Evolutionary conservation across 2,888 invertebrate species (phyloP).

Genomic region (Eristalinus sepulchralis): DNA sequence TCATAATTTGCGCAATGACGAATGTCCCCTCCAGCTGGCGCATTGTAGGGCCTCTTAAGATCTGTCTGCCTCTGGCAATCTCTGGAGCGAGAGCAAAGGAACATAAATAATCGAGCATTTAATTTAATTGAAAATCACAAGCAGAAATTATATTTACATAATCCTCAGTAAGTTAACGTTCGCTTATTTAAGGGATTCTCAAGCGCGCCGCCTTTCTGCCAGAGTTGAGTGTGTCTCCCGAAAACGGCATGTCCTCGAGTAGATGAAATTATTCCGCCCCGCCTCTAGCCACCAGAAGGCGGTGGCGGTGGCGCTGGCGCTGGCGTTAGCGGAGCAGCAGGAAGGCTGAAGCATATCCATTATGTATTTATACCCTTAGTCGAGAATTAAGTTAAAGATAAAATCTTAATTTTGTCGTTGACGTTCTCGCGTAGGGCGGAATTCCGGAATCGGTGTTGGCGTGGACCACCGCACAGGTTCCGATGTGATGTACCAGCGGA

Average conservation of each 20-base stretch:
- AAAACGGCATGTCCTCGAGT: conserved; percentile 18
- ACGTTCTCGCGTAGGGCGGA: conserved; percentile 36
- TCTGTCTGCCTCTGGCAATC: conserved; percentile 1
- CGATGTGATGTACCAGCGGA: not conserved
- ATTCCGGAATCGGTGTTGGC: conserved; percentile 22
- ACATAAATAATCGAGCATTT: conserved; percentile 72
- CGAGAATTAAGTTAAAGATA: conserved; percentile 64
- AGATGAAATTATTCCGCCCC: conserved; percentile 43
- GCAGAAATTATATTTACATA: conserved; percentile 71
- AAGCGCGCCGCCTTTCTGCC: conserved; percentile 3
- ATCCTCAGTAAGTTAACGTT: conserved; percentile 66
- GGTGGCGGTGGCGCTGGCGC: too few relatives aligned
- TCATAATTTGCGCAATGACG: not conserved
- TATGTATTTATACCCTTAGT: conserved; percentile 63
- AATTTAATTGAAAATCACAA: conserved; percentile 72
- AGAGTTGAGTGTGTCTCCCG: not conserved
- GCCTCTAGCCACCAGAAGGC: not conserved
- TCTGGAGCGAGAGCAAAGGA: conserved; percentile 2
- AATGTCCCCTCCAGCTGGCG: not conserved
- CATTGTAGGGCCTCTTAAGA: not conserved
- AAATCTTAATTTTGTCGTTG: conserved; percentile 68
- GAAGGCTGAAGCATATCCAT: conserved; percentile 38
- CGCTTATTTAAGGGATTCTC: conserved; percentile 27
- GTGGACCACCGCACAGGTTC: not conserved
- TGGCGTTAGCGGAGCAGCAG: not conserved